phyloP scores from a whole-genome alignment of 2,888 invertebrate genomes.

The Neoascia interrupta region DNA sequence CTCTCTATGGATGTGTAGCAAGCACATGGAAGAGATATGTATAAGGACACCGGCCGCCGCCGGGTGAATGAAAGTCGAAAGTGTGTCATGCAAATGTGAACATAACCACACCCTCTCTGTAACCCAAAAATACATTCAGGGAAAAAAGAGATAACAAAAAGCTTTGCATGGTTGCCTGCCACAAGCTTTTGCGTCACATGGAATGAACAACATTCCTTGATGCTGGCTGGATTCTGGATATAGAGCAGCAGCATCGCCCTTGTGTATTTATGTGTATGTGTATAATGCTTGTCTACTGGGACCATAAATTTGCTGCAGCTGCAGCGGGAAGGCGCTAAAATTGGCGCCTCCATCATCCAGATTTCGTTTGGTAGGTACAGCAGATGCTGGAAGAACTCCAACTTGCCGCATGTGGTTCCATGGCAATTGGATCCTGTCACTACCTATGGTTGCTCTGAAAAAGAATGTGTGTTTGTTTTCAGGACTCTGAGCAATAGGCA shows the following conservation, averaged over 20 bases:
- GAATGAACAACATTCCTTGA: slow-evolving; percentile 45
- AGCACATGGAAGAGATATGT: slow-evolving; percentile 34
- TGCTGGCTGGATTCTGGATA: slow-evolving; percentile 30
- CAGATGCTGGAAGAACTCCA: slow-evolving; percentile 55
- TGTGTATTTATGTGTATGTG: not conserved
- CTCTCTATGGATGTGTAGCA: slow-evolving; percentile 20
- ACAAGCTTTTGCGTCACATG: slow-evolving; percentile 56
- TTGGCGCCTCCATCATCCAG: slow-evolving; percentile 53
- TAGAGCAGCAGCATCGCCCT: slow-evolving; percentile 26
- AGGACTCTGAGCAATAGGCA: no score
- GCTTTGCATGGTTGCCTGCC: slow-evolving; percentile 12
- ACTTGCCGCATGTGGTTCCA: slow-evolving; percentile 61
- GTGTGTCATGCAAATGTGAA: slow-evolving; percentile 69
- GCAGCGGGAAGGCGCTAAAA: slow-evolving; percentile 56
- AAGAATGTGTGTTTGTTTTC: no score
- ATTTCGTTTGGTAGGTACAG: slow-evolving; percentile 50
- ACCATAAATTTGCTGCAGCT: slow-evolving; percentile 36
- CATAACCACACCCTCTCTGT: slow-evolving; percentile 70
- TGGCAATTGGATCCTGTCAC: slow-evolving; percentile 21
- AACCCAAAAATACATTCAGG: slow-evolving; percentile 64
- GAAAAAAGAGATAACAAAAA: no score
- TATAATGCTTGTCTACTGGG: not conserved
- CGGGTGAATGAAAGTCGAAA: slow-evolving; percentile 69
- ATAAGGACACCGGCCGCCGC: slow-evolving; percentile 62
- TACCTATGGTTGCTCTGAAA: slow-evolving; percentile 14